Conservation (phyloP, 1,140 invertebrate genomes). For the Lysiphlebus fabarum region DNA sequence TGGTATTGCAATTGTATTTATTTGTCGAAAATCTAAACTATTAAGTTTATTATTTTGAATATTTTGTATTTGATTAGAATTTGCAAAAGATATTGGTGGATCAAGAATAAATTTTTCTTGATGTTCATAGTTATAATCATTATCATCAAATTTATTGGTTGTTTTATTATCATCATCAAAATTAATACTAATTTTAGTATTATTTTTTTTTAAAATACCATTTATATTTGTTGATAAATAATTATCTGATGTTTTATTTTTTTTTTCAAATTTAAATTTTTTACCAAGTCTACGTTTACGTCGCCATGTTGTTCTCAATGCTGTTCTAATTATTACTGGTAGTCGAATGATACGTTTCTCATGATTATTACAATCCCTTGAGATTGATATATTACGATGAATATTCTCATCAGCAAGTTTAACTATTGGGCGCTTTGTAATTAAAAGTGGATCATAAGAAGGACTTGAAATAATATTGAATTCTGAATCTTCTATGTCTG, state of each 20-base stretch:
- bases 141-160: background rate
- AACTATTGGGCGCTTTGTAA: conserved; percentile 38
- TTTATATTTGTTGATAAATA: background rate
- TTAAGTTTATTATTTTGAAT: conserved; percentile 40
- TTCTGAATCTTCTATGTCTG: conserved; percentile 19
- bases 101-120: conserved; percentile 44
- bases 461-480: conserved; percentile 35
- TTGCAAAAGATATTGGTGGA: conserved; percentile 35
- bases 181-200: background rate
- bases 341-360: conserved; percentile 12
- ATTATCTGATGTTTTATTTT: conserved; percentile 20
- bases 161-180: background rate
- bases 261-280: conserved; percentile 27
- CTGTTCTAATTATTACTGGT: conserved; percentile 18
- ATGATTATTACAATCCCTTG: conserved; percentile 9
- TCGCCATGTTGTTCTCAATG: conserved; percentile 27
- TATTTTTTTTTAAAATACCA: background rate
- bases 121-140: conserved; percentile 37
- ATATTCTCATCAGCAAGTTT: conserved; percentile 22
- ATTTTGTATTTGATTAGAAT: conserved; percentile 28
- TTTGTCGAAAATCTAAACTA: conserved; percentile 43
- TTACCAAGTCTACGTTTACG: conserved; percentile 25
- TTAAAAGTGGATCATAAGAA: conserved; percentile 35
- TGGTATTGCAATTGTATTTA: conserved; percentile 49
- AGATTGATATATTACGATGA: conserved; percentile 28